Percentiles rank a stretch among this genome's conserved stretches.
These are phyloP conservation scores for Polyommatus iphigenia DNA, from an alignment of 2,888 invertebrate species.

Conservation along the genomic window DNA sequence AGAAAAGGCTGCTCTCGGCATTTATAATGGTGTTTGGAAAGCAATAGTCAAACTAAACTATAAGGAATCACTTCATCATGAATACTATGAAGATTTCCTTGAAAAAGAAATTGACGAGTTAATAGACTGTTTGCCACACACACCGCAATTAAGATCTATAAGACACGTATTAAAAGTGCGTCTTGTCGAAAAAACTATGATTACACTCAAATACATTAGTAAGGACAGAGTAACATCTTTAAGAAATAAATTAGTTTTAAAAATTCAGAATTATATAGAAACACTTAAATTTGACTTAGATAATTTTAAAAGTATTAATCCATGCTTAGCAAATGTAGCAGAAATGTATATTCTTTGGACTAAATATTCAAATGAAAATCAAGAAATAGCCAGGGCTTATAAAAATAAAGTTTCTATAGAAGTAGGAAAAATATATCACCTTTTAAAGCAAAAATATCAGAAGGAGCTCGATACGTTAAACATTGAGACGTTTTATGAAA, in stretches of 20 bases:
- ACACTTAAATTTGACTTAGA: slow-evolving; percentile 36
- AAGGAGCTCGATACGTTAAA: not conserved
- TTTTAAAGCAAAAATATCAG: not conserved
- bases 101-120: slow-evolving; percentile 62
- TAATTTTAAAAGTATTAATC: slow-evolving; percentile 41
- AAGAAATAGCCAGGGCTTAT: slow-evolving; percentile 51
- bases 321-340: slow-evolving; percentile 50
- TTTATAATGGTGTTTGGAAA: slow-evolving; percentile 59
- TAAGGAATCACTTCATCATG: slow-evolving; percentile 49
- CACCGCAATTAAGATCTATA: slow-evolving; percentile 48
- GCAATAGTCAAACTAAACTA: slow-evolving; percentile 54
- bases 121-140: slow-evolving; percentile 53
- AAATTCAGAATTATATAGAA: slow-evolving; percentile 48
- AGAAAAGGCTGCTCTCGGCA: slow-evolving; percentile 50
- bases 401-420: slow-evolving; percentile 52
- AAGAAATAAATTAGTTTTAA: slow-evolving; percentile 54
- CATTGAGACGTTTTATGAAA: slow-evolving; percentile 21
- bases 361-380: slow-evolving; percentile 52
- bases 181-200: slow-evolving; percentile 53
- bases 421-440: slow-evolving; percentile 40
- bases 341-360: slow-evolving; percentile 55
- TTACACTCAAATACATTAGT: slow-evolving; percentile 48
- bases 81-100: slow-evolving; percentile 58
- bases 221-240: slow-evolving; percentile 47
- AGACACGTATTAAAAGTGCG: slow-evolving; percentile 53